A percentile compares a stretch with the other conserved stretches of the same genome.
Conservation (phyloP, 1,140 invertebrate species). For the Drosophila burlai region DNA sequence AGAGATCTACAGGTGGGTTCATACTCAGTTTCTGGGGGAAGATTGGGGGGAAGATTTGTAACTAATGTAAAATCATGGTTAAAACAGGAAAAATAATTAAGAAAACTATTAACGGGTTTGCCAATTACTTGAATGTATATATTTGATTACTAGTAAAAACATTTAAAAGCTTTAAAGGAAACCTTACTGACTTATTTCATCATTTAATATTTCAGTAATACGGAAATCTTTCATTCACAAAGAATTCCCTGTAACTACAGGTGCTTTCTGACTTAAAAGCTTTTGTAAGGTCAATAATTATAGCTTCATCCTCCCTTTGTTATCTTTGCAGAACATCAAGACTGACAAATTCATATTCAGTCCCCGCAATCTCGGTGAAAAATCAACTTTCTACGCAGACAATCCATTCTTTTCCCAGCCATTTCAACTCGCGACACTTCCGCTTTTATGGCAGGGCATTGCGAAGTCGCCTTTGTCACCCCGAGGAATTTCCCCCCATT, state of each 20-base stretch:
- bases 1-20: conserved; percentile 10
- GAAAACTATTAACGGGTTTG: not conserved
- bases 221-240: not conserved
- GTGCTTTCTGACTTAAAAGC: not conserved
- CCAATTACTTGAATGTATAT: too few relatives aligned
- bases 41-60: rapidly evolving
- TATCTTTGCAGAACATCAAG: conserved; percentile 34
- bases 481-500: conserved; percentile 23
- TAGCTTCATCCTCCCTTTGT: conserved; percentile 1
- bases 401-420: conserved; percentile 18
- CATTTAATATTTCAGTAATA: not conserved
- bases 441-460: conserved; percentile 54
- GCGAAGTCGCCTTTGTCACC: conserved; percentile 30
- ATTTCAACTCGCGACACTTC: conserved; percentile 32
- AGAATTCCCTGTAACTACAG: not conserved
- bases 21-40: not conserved
- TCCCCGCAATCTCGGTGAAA: conserved; percentile 5
- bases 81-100: not conserved
- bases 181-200: not conserved
- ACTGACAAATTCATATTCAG: conserved; percentile 22
- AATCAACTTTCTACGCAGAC: conserved; percentile 25
- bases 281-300: conserved; percentile 1
- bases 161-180: too few relatives aligned
- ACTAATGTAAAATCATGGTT: not conserved
- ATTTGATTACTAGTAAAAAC: too few relatives aligned